A percentile compares a stretch with the other conserved stretches of the same genome.
These are phyloP conservation scores for Conus betulinus DNA, from an alignment of 1,140 invertebrate genomes.

Conservation along the genomic window DNA sequence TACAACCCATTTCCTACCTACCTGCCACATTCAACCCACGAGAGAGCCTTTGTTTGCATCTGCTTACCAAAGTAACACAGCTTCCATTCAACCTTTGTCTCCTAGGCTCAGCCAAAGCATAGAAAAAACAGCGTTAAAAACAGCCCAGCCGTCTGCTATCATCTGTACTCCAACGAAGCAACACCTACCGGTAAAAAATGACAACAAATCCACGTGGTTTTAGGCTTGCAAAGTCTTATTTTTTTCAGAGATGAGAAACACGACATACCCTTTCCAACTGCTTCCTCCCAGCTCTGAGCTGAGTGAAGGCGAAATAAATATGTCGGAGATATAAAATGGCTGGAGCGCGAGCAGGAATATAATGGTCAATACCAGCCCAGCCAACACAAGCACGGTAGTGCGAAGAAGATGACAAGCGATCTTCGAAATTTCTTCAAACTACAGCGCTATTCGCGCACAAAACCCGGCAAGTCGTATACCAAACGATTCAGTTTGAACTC, in stretches of 20 bases:
- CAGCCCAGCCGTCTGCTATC: not conserved
- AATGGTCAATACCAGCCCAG: slow-evolving; percentile 44
- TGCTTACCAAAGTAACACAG: slow-evolving; percentile 25
- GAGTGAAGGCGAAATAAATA: slow-evolving; percentile 38
- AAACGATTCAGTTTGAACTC: slow-evolving; percentile 17
- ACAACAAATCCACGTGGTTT: slow-evolving; percentile 41
- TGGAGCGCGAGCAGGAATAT: slow-evolving; percentile 41
- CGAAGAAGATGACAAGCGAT: slow-evolving; percentile 45
- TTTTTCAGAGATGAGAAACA: not conserved
- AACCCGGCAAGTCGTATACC: slow-evolving; percentile 34
- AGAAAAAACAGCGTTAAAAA: slow-evolving; percentile 3
- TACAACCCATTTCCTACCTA: not conserved
- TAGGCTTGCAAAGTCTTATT: slow-evolving; percentile 26
- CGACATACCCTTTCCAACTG: slow-evolving; percentile 33
- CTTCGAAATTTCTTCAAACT: slow-evolving; percentile 45
- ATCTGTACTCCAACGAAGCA: not conserved
- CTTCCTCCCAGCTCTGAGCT: slow-evolving; percentile 34
- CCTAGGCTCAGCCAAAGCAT: not conserved
- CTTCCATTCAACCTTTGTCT: slow-evolving; percentile 28
- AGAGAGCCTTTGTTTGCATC: slow-evolving; percentile 29
- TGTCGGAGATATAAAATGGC: slow-evolving; percentile 47
- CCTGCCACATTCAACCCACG: not conserved
- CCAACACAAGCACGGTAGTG: slow-evolving; percentile 34
- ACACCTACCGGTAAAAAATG: slow-evolving; percentile 39
- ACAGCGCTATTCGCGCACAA: slow-evolving; percentile 29